Base-by-base conservation (phyloP, 2,888 invertebrate genomes). In the Melikaiella ostensackeni region DNA sequence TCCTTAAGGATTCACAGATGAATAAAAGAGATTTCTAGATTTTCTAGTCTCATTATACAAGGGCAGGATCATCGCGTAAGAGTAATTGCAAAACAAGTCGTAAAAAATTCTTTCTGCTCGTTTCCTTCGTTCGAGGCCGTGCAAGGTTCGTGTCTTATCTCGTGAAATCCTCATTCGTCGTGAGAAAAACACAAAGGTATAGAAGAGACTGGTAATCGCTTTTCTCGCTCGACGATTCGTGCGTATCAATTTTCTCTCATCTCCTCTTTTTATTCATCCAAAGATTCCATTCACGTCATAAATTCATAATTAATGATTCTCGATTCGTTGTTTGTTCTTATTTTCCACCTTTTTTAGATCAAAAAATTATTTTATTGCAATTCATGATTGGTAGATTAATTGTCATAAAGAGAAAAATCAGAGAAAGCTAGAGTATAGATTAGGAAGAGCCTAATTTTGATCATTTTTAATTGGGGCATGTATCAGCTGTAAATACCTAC, bases 131-230 rank as follows among this genome's bases (percentile, higher is more conserved):
- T 27, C 66, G 19, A 70, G 66, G 66, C 16, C 66, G 66, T 30
- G 46, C 46, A 70, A n/a, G 66, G 42, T 70, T 46, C 46, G 64
- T 70, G 38, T 38, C 46, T 70, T 70, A 70, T 70, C 66, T 50
- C 46, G 27, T 46, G 19, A 64, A 35, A 63, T 63, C 62, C 62
- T 63, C n/a, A 63, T 63, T 63, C 1, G n/a, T 63, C n/a, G 62
- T 35, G 62, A 19, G 62, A 63, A 33, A 63, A 63, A 63, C 33
- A 63, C 13, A 57, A 24, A 24, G 11, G 11, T 57, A 30, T 30
- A 13, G 57, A 57, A 11, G 8, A 63, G 62, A 63, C 35, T 57
- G 57, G 62, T 63, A 35, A 63, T 63, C 33, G 21, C 0, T 63
- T 63, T 63, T 63, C n/a, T 63, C 11, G 1, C 35, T n/a, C 11